Evolutionary conservation across 2,113 vertebrate genomes (phyloP), one percentile per base, ranked within the genome.

Genomic region (Rhipidura dahli): DNA sequence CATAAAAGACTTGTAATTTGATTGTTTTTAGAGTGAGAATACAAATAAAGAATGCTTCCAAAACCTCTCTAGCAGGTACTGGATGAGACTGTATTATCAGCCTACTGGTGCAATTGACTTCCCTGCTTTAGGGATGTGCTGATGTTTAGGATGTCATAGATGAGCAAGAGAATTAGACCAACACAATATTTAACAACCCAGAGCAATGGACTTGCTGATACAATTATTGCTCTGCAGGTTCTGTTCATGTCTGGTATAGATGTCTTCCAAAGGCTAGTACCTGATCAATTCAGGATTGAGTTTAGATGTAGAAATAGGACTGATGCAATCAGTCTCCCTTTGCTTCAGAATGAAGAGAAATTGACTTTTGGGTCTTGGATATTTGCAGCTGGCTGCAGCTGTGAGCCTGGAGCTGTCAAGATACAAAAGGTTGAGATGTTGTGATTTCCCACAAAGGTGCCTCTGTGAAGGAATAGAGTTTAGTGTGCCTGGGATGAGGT

Each of bases 341-440:
- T 61, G 37, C 73, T 81, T 87, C 50, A 90, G 40, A 90, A 27
- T 7, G 7, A 16, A 42, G 49, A 49, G 33, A 68, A 89, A 64
- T 18, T n/a, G 11, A 3, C 33, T 54, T 80, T 91, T 80, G 72
- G n/a, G 11, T 27, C 60, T 49, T 35, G 37, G 31, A 18, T 10
- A n/a, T 60, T 31, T 72, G 53, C 39, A 60, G 49, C 33, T 45
- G 87, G 10, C 45, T 87, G 28, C n/a, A 73, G 15, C 37, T 40
- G 26, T 37, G 47, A 49, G 22, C 69, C 42, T 61, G 64, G 15
- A 49, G 31, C 24, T 79, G 19, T 40, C 11, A 21, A 65, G 60
- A 4, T 39, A 47, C 18, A 60, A 30, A 33, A 72, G 7, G 35
- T 15, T 0, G 0, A 85, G 44, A 23, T 35, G 15, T 10, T 75